Percentiles rank a stretch among this genome's conserved stretches.
Evolutionary conservation across 2,797 vertebrate species (phyloP).

Genomic region (Phoxinus dragarum): DNA sequence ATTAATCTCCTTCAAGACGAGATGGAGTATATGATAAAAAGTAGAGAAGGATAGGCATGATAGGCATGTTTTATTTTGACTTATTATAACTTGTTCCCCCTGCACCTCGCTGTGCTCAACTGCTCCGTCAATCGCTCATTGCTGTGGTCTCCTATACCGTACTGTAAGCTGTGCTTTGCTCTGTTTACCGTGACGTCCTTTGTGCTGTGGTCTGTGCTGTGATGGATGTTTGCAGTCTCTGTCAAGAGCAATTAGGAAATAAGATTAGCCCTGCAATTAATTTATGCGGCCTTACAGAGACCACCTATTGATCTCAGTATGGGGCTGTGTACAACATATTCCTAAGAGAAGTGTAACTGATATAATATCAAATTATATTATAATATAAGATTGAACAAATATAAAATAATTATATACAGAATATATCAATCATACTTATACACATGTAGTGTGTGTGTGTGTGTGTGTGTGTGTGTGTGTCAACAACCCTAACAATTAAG

Average conservation of each 20-base stretch:
- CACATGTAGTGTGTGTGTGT: not conserved
- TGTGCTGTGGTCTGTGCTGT: constrained; percentile 35
- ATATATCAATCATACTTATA: not conserved
- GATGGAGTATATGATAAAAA: not conserved
- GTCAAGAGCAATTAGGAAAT: constrained; percentile 65
- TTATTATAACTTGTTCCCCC: not conserved
- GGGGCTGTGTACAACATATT: constrained; percentile 40
- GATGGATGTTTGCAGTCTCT: constrained; percentile 24
- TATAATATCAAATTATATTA: not conserved
- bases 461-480: too few relatives aligned
- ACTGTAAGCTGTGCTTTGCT: constrained; percentile 31
- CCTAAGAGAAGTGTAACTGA: not conserved
- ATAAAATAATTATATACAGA: not conserved
- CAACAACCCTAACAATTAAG: not conserved
- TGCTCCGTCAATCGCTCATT: constrained; percentile 18
- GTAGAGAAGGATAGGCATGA: not conserved
- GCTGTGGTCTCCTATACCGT: not conserved
- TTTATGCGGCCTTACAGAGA: constrained; percentile 65
- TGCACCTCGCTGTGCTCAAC: not conserved
- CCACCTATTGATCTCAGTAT: constrained; percentile 69
- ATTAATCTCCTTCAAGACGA: constrained; percentile 5
- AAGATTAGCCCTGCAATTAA: constrained; percentile 67
- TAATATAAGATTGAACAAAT: not conserved
- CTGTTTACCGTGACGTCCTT: constrained; percentile 25
- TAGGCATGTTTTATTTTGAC: not conserved